Percentiles rank a stretch among this genome's conserved stretches.
These are phyloP conservation scores for Tetraneura akinire DNA, from an alignment of 1,140 invertebrate species.

Conservation along the genomic window DNA sequence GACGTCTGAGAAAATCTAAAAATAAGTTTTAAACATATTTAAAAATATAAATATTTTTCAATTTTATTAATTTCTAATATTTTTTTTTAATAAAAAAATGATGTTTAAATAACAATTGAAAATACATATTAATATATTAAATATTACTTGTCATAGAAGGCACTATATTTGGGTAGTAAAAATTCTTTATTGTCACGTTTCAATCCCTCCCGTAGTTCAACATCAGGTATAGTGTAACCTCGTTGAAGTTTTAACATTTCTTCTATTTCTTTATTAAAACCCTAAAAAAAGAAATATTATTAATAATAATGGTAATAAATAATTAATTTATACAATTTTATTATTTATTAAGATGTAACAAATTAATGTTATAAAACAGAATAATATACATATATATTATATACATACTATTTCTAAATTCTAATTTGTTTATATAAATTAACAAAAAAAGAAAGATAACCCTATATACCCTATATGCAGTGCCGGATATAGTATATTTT, in stretches of 20 bases:
- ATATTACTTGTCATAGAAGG: slow-evolving; percentile 74
- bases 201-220: slow-evolving; percentile 78
- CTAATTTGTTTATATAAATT: no score
- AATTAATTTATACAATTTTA: no score
- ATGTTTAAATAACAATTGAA: background rate
- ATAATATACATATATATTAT: no score
- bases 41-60: no score
- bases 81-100: no score
- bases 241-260: slow-evolving; percentile 83
- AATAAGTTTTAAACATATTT: slow-evolving; percentile 27
- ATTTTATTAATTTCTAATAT: no score
- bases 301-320: slow-evolving; percentile 46
- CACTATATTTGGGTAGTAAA: slow-evolving; percentile 80
- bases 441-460: no score
- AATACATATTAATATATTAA: background rate
- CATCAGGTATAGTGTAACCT: slow-evolving; percentile 90
- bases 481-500: no score
- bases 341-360: no score
- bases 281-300: slow-evolving; percentile 64
- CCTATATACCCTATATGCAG: no score
- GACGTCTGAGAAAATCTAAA: slow-evolving; percentile 68
- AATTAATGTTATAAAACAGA: no score
- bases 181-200: slow-evolving; percentile 84
- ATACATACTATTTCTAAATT: no score
- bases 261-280: slow-evolving; percentile 94